These are phyloP conservation scores for Petrocephalus sullivani DNA, from an alignment of 2,797 vertebrate genomes.

Conservation along the genomic window DNA sequence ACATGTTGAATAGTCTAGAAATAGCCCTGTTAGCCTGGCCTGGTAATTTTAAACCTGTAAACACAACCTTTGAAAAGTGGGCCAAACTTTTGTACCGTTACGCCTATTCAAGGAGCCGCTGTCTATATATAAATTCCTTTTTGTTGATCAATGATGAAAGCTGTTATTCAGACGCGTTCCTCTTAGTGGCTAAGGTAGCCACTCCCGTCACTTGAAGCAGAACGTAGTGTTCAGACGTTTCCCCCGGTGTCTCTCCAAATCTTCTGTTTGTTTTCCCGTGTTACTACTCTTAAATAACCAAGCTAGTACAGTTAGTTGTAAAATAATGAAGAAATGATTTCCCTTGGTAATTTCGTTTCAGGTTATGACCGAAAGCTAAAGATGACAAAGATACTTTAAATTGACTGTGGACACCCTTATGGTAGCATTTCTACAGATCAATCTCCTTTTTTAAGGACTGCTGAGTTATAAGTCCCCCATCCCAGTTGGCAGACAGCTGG, in stretches of 20 bases:
- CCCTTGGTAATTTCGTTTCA: background rate
- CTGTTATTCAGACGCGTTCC: background rate
- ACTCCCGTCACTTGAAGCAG: background rate
- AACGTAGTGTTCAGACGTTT: background rate
- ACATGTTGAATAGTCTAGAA: slow-evolving; percentile 27
- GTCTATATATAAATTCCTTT: background rate
- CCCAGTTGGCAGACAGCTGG: background rate
- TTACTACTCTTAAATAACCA: background rate
- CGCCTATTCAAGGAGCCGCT: slow-evolving; percentile 15
- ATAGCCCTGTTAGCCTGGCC: slow-evolving; percentile 32
- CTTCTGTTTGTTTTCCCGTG: background rate
- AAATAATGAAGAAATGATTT: background rate
- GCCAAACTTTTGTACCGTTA: slow-evolving; percentile 14
- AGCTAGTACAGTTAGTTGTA: background rate
- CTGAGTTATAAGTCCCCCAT: background rate
- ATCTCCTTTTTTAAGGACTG: background rate
- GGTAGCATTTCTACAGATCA: background rate
- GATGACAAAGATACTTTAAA: background rate
- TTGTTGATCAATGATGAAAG: background rate
- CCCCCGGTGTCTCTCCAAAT: background rate
- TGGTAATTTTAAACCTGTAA: slow-evolving; percentile 29
- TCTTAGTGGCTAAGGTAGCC: background rate
- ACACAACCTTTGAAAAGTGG: slow-evolving; percentile 26
- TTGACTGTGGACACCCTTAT: background rate
- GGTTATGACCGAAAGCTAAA: background rate